A percentile compares a stretch with the other conserved stretches of the same genome.
These are phyloP conservation scores for Burhinus bistriatus DNA, from an alignment of 2,113 vertebrate species.

Conservation along the genomic window DNA sequence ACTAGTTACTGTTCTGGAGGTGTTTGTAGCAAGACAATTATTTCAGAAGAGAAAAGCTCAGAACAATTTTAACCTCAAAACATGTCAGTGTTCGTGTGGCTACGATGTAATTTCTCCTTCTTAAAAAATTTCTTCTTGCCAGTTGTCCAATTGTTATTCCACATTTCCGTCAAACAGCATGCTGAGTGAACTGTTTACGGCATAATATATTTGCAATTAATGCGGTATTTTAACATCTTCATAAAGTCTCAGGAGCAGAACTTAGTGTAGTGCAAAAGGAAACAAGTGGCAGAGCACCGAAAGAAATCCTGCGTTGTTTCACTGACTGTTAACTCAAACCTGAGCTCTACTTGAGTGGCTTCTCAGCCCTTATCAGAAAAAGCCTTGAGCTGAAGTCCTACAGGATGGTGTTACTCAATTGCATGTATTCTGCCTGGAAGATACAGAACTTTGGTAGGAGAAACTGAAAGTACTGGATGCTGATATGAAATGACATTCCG, in stretches of 20 bases:
- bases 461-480: neutral
- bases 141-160: neutral
- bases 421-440: neutral
- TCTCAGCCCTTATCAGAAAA: neutral
- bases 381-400: neutral
- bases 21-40: neutral
- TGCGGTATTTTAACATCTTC: neutral
- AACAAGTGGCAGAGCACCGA: neutral
- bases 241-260: neutral
- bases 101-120: neutral
- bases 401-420: neutral
- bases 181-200: neutral
- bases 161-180: neutral
- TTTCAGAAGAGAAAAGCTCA: neutral
- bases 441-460: neutral
- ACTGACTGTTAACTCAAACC: neutral
- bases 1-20: neutral
- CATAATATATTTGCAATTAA: neutral
- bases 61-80: neutral
- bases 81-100: neutral
- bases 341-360: neutral
- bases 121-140: neutral
- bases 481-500: neutral
- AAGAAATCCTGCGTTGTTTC: neutral
- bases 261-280: neutral